A percentile compares a stretch with the other conserved stretches of the same genome.
Evolutionary conservation across 1,140 invertebrate species (phyloP).

Genomic region (Saccostrea echinata): DNA sequence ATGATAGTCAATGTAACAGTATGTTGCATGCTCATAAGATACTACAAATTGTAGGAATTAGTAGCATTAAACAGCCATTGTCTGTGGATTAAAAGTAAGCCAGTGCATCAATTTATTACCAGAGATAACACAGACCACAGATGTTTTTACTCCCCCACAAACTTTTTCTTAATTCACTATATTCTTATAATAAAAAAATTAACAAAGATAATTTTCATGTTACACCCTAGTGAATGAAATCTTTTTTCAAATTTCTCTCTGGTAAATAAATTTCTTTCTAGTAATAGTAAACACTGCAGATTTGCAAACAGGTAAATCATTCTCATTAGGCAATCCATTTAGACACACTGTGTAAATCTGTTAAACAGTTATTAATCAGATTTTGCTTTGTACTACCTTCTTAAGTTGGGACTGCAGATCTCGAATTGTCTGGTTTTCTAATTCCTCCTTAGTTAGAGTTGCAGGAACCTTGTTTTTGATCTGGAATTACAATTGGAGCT

Average conservation of each 20-base stretch:
- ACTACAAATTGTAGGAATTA: neutral
- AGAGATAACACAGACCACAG: neutral
- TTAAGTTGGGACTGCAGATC: constrained; percentile 74
- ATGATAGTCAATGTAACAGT: neutral
- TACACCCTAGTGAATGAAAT: neutral
- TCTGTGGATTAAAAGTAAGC: neutral
- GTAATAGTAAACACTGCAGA: constrained; percentile 16
- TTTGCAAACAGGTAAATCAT: neutral
- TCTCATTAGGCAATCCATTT: neutral
- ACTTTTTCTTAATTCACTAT: too few species aligned
- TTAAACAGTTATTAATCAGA: neutral
- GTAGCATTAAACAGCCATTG: constrained; percentile 41
- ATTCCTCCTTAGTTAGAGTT: constrained; percentile 72
- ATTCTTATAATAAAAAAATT: neutral
- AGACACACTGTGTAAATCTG: neutral
- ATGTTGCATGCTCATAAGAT: neutral
- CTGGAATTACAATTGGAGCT: constrained; percentile 55
- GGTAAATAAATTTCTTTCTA: neutral
- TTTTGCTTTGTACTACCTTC: constrained; percentile 65
- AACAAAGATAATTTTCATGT: neutral
- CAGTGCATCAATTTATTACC: neutral
- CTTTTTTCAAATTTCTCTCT: neutral
- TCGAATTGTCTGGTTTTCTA: constrained; percentile 76
- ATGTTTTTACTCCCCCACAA: neutral
- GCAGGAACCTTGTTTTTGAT: constrained; percentile 77